Evolutionary conservation across 2,113 vertebrate genomes (phyloP), one percentile per base, ranked within the genome.

Genomic region (Potamarius usumacintae): DNA sequence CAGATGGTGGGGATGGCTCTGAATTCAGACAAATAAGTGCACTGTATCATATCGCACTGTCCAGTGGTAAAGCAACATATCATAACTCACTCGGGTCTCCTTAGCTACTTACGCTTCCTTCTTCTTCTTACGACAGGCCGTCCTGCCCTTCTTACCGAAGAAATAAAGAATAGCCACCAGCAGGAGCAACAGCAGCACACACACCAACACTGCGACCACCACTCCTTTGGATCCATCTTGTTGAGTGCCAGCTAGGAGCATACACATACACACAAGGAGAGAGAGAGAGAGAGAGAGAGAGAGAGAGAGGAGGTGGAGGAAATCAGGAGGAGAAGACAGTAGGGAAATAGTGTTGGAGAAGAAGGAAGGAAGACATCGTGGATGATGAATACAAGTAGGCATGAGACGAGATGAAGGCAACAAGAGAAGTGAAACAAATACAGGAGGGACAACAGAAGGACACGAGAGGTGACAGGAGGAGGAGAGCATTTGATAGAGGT

Each of bases 191-290:
- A 98, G 94, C 65, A 97, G 94, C 85, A 98, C 97, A 11, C 97
- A 97, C 88, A 97, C 95, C 42, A 97, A 97, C 91, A 97, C 97
- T 0, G 97, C 97, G 27, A 97, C 93, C 90, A 98, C 96, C 2
- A 97, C 97, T 2, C 92, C 91, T 8, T 95, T 95, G 85, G 95
- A 95, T 30, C 97, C 96, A 0, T 94, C 96, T 92, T 97, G 95
- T 88, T 95, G 91, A 52, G 90, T 88, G 17, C 94, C 94, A 88
- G 94, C 97, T 97, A 93, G 18, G 0, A 63, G 81, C 48, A 69
- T 4, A 60, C 22, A 55, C 5, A 42, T 42, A 42, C 2, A 58
- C 14, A 79, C 6, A 81, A 25, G 60, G 34, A 0, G 18, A 53
- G 12, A 83, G 52, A 69, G 25, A 81, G 88, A 88, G 83, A 86